Conservation (phyloP, 2,888 invertebrate species). For the Tenthredo mesomela region DNA sequence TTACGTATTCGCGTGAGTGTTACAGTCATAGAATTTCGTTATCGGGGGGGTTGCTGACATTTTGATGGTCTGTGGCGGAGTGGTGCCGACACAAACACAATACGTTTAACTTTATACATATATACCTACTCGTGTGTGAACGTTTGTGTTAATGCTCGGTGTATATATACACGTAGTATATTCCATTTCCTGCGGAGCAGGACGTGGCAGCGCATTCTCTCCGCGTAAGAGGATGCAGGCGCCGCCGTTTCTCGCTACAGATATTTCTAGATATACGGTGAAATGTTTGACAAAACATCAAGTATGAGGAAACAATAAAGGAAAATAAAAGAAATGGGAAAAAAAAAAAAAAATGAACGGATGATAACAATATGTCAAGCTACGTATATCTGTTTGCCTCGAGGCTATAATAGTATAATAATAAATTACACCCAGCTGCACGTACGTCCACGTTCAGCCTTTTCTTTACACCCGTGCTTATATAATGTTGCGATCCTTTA, state of each 20-base stretch:
- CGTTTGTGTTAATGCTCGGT: not conserved
- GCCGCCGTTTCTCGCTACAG: conserved; percentile 50
- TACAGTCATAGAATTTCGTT: not conserved
- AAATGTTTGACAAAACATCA: not conserved
- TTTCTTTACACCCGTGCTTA: not conserved
- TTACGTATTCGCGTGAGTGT: not conserved
- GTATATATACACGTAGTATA: not conserved
- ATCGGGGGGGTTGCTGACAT: not conserved
- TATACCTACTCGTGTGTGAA: not conserved
- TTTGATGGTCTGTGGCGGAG: not conserved
- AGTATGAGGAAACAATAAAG: not conserved
- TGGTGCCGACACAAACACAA: not conserved
- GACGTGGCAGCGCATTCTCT: not conserved
- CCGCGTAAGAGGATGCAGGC: not conserved
- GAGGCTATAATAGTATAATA: not conserved
- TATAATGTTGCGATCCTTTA: not conserved
- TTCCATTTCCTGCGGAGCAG: conserved; percentile 2
- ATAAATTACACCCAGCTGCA: not conserved
- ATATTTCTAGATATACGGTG: not conserved
- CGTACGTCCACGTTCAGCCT: not conserved
- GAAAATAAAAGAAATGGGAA: not conserved
- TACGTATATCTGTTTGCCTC: not conserved
- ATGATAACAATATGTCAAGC: not conserved
- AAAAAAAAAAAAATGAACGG: too few relatives aligned
- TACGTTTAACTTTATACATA: not conserved